phyloP scores from a whole-genome alignment of 2,888 invertebrate species.

The Mythimna loreyi region DNA sequence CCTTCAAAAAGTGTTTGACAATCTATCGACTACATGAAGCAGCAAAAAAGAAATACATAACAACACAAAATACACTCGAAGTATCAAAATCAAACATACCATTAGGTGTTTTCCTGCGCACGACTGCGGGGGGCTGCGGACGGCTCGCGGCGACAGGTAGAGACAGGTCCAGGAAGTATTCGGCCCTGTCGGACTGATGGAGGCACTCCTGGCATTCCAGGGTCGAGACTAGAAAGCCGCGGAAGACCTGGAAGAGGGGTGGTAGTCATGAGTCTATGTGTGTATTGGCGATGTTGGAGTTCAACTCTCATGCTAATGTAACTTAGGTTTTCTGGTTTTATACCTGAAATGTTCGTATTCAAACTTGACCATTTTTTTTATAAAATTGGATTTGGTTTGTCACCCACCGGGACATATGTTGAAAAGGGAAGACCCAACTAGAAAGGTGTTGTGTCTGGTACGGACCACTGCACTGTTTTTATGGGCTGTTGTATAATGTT shows the following conservation, averaged over 20 bases:
- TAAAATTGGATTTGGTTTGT: too few species aligned
- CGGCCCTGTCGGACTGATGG: constrained; percentile 96
- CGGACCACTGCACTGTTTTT: too few species aligned
- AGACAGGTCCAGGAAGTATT: constrained; percentile 98
- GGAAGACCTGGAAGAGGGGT: constrained; percentile 92
- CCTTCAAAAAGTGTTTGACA: neutral
- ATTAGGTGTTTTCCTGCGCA: constrained; percentile 88
- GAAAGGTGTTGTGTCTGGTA: too few species aligned
- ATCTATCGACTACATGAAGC: neutral
- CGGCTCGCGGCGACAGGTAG: constrained; percentile 96
- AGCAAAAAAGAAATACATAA: too few species aligned
- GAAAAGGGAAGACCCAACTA: too few species aligned
- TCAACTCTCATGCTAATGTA: constrained; percentile 4
- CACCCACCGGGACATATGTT: too few species aligned
- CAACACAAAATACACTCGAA: constrained; percentile 2
- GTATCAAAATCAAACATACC: constrained; percentile 69
- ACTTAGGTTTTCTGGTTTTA: too few species aligned
- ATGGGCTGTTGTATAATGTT: too few species aligned
- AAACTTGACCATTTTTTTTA: too few species aligned
- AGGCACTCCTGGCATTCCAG: constrained; percentile 97
- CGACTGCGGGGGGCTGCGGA: constrained; percentile 93
- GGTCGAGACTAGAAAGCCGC: constrained; percentile 97
- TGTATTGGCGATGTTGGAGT: neutral
- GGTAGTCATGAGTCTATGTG: neutral
- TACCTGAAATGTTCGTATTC: neutral